Evolutionary conservation across 92 coral and sea anemone genomes (phyloP).

Genomic region (Plumapathes pennacea): DNA sequence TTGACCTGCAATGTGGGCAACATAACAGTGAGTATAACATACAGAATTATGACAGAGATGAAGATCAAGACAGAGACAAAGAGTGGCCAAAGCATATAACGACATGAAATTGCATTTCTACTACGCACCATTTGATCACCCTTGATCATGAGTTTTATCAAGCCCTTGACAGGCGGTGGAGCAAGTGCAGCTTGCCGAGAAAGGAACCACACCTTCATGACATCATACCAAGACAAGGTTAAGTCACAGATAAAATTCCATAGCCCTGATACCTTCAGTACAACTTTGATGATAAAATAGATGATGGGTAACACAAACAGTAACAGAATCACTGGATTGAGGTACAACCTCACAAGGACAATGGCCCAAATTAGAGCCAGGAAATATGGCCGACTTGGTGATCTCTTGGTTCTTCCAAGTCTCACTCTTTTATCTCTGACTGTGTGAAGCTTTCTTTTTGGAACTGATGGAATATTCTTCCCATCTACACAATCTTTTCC

Average conservation of each 20-base stretch:
- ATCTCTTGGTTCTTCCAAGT: slow-evolving; percentile 32
- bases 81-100: no score
- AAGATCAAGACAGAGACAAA: no score
- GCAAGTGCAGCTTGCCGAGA: slow-evolving; percentile 80
- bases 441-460: slow-evolving; percentile 29
- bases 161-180: slow-evolving; percentile 87
- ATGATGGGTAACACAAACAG: slow-evolving; percentile 76
- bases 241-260: slow-evolving; percentile 56
- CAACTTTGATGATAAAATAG: slow-evolving; percentile 66
- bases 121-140: slow-evolving; percentile 83
- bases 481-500: slow-evolving; percentile 49
- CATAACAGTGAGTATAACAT: background rate
- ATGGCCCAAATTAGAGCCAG: slow-evolving; percentile 92
- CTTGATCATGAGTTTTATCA: slow-evolving; percentile 74
- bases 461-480: slow-evolving; percentile 25
- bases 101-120: no score
- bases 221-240: slow-evolving; percentile 23
- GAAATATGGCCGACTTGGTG: slow-evolving; percentile 78
- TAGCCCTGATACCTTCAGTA: slow-evolving; percentile 58
- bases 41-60: no score
- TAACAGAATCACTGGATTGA: slow-evolving; percentile 73
- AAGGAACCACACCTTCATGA: slow-evolving; percentile 64
- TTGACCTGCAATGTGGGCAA: background rate
- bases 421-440: slow-evolving; percentile 37
- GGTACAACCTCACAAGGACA: slow-evolving; percentile 70